Conservation (phyloP, 2,797 vertebrate species). For the Cryptoprocta ferox region DNA sequence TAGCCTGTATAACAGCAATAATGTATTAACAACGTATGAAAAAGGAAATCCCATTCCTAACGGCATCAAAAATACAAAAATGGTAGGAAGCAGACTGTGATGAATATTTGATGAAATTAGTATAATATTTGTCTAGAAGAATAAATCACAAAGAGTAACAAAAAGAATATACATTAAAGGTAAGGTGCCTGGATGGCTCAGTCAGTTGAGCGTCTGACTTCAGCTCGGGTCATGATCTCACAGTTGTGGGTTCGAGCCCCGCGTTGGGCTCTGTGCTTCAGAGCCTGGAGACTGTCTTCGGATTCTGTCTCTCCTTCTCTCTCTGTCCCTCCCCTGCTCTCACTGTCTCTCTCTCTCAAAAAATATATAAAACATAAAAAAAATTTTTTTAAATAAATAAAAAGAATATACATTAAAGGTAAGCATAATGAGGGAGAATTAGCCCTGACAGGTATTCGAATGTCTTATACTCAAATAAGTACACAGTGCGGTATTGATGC, state of each 20-base stretch:
- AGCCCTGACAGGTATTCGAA: background rate
- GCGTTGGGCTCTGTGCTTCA: no score
- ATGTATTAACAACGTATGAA: conserved; percentile 56
- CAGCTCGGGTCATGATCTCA: no score
- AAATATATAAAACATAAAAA: no score
- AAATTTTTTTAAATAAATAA: background rate
- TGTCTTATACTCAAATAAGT: conserved; percentile 22
- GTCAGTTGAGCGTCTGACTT: no score
- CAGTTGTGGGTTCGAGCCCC: no score
- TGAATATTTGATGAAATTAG: conserved; percentile 45
- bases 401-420: background rate
- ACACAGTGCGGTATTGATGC: background rate
- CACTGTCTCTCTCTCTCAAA: no score
- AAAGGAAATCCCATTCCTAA: conserved; percentile 43
- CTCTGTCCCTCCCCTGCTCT: no score
- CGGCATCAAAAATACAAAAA: conserved; percentile 58
- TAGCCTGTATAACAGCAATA: conserved; percentile 61
- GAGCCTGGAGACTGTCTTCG: no score
- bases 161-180: background rate
- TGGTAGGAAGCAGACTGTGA: background rate
- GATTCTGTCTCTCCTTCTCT: no score
- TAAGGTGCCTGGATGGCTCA: background rate
- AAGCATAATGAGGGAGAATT: conserved; percentile 2
- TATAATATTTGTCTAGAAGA: conserved; percentile 45
- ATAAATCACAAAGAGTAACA: conserved; percentile 24